phyloP scores from a whole-genome alignment of 64 coral and sea anemone species.

The Pocillopora verrucosa region DNA sequence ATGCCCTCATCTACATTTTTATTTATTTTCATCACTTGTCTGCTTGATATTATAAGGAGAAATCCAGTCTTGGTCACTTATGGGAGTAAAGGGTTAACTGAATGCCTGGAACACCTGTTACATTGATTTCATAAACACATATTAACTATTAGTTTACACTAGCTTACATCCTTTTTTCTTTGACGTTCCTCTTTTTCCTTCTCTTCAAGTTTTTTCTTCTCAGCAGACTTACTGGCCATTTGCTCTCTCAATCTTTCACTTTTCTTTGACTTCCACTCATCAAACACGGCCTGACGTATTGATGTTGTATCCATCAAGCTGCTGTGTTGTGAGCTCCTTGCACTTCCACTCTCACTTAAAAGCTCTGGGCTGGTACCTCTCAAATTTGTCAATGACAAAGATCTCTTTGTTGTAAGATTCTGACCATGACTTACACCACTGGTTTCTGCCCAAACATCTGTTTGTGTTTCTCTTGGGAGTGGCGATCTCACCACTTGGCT shows the following conservation, averaged over 20 bases:
- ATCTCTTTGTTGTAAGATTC: conserved; percentile 63
- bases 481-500: conserved; percentile 74
- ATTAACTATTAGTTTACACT: conserved; percentile 9
- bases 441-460: background rate
- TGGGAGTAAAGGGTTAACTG: too few species aligned
- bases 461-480: conserved; percentile 41
- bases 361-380: conserved; percentile 33
- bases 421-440: background rate
- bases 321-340: conserved; percentile 33
- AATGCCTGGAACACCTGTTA: too few species aligned
- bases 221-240: conserved; percentile 50
- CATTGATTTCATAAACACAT: too few species aligned
- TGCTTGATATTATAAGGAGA: too few species aligned
- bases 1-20: too few species aligned
- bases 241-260: conserved; percentile 77
- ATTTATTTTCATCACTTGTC: too few species aligned
- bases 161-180: conserved; percentile 29
- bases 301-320: conserved; percentile 65
- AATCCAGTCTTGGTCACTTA: too few species aligned
- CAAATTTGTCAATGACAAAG: conserved; percentile 70
- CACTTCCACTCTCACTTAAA: conserved; percentile 36
- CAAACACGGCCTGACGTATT: conserved; percentile 83
- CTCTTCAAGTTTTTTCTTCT: conserved; percentile 78
- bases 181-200: conserved; percentile 63
- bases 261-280: conserved; percentile 79